These are phyloP conservation scores for Antedon bifida DNA, from an alignment of 35 echinoderm and acorn worm species.

Conservation along the genomic window DNA sequence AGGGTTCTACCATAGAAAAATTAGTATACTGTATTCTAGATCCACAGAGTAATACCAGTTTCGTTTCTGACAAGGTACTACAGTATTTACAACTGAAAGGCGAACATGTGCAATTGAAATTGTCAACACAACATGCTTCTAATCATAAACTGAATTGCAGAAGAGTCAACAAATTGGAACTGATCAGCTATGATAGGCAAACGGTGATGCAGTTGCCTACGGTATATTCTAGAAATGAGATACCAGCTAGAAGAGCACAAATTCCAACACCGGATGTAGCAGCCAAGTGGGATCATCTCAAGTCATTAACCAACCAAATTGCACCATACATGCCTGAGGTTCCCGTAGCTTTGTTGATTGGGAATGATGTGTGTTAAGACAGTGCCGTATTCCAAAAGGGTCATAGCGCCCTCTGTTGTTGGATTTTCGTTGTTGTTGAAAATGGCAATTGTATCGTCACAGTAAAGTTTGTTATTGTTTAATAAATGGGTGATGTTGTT, in stretches of 20 bases:
- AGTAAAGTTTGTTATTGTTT: too few species aligned
- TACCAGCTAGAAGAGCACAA: conserved; percentile 8
- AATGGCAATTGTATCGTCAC: too few species aligned
- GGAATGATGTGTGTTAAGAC: not conserved
- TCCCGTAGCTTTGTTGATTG: conserved; percentile 13
- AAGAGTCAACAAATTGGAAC: conserved; percentile 4
- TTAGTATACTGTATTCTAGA: conserved; percentile 24
- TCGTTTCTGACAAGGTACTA: not conserved
- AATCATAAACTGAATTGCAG: not conserved
- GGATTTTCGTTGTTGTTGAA: too few species aligned
- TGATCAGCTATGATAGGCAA: conserved; percentile 8
- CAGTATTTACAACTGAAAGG: not conserved
- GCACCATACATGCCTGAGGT: conserved; percentile 8
- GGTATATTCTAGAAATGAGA: not conserved
- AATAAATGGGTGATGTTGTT: not conserved
- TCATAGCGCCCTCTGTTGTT: too few species aligned
- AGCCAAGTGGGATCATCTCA: conserved; percentile 5
- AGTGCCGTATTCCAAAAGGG: too few species aligned
- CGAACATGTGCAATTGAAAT: not conserved
- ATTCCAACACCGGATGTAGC: conserved; percentile 22
- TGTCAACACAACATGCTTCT: conserved; percentile 9
- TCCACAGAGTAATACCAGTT: conserved; percentile 12
- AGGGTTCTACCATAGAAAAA: not conserved
- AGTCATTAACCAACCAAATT: not conserved
- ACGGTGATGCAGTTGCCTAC: conserved; percentile 2